Evolutionary conservation across 2,113 vertebrate genomes (phyloP), one percentile per base, ranked within the genome.

Genomic region (Bambusicola thoracicus): DNA sequence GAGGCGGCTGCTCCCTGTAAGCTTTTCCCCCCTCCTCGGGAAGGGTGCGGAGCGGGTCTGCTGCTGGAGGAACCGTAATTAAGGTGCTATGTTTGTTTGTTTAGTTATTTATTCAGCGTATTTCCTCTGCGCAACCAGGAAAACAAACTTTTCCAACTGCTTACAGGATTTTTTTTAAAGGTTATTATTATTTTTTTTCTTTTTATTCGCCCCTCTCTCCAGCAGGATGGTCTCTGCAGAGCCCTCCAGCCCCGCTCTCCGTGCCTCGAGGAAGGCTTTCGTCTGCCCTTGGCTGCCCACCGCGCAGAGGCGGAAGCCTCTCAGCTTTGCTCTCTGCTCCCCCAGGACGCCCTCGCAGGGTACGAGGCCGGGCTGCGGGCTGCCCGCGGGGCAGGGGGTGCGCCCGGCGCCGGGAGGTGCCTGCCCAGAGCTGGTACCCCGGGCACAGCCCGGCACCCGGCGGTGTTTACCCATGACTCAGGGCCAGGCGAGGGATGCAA

Each of bases 401-500:
- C 72, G 34, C 78, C 74, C 48, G 91, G 95, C 58, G 92, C 82
- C 70, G 78, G 92, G 91, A 96, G 88, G 92, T 55, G 63, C 70
- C 85, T 66, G 85, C 87, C 87, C 85, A 86, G 85, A 77, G 67
- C 78, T 55, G 93, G 89, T 72, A 49, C 34, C 81, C 92, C 89
- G 72, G 90, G 92, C 73, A 1, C 87, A 74, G 69, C 70, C 81
- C 96, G 96, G 95, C 83, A 94, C 95, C 78, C 55, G 41, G 85
- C 30, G 80, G 15, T 97, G 97, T 97, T 97, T 97, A 40, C 93
- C 61, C 66, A 20, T 94, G 92, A 96, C 86, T 97, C 94, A 94
- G 55, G 75, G 89, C 74, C 63, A 90, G 76, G 55, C 4, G 24
- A 44, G 69, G 82, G 87, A 62, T 77, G 86, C 74, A 44, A 87